phyloP scores from a whole-genome alignment of 2,888 invertebrate genomes.

The Amblyjoppa fuscipennis region DNA sequence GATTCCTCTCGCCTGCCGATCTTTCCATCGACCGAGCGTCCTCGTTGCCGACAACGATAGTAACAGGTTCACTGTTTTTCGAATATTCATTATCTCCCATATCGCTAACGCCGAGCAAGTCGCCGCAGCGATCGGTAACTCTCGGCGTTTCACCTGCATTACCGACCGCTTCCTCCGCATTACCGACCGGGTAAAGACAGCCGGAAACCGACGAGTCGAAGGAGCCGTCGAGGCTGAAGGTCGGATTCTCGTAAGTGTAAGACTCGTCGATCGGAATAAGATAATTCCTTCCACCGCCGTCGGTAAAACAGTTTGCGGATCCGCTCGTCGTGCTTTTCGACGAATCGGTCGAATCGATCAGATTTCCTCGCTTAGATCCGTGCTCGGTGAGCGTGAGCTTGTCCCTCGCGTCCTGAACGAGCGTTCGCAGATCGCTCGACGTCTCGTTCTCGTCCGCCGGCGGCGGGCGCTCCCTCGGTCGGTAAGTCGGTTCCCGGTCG shows the following conservation, averaged over 20 bases:
- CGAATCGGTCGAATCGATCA: conserved; percentile 19
- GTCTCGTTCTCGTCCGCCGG: conserved; percentile 21
- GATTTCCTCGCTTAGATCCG: conserved; percentile 60
- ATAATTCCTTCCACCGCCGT: conserved; percentile 16
- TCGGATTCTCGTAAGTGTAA: conserved; percentile 81
- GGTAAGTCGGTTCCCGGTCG: not conserved
- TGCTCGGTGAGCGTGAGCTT: conserved; percentile 76
- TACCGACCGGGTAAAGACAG: conserved; percentile 73
- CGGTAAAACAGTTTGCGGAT: not conserved
- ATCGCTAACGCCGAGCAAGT: not conserved
- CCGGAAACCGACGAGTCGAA: conserved; percentile 79
- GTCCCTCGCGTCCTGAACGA: conserved; percentile 76
- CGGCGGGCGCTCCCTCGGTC: conserved; percentile 10
- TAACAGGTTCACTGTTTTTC: conserved; percentile 6
- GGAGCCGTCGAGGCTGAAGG: conserved; percentile 80
- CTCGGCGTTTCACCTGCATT: not conserved
- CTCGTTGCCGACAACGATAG: conserved; percentile 43
- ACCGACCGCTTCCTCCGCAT: conserved; percentile 31
- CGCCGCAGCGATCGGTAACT: conserved; percentile 1
- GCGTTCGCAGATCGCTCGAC: conserved; percentile 69
- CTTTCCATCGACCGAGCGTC: not conserved
- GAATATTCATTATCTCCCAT: not conserved
- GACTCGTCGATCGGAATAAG: conserved; percentile 44
- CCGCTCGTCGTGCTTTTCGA: not conserved
- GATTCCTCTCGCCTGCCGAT: not conserved